Conservation (phyloP, 1,140 invertebrate species). For the Drosophila murphyi region DNA sequence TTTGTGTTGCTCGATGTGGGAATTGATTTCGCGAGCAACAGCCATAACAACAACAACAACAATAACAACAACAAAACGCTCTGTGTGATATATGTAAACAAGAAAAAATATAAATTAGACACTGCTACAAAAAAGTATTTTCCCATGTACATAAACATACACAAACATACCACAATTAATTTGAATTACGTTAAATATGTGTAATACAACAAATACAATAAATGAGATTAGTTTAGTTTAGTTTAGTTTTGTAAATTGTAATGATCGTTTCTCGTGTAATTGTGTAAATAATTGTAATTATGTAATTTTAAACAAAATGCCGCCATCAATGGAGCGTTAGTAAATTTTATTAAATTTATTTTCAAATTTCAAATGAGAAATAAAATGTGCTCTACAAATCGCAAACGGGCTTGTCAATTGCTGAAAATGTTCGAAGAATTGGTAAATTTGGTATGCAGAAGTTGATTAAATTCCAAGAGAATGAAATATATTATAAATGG, state of each 20-base stretch:
- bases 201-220: slow-evolving; percentile 34
- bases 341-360: slow-evolving; percentile 66
- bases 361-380: slow-evolving; percentile 51
- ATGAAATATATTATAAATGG: too few species aligned
- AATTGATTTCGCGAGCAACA: slow-evolving; percentile 53
- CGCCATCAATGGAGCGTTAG: slow-evolving; percentile 41
- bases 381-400: slow-evolving; percentile 42
- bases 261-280: slow-evolving; percentile 53
- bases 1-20: slow-evolving; percentile 39
- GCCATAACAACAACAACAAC: slow-evolving; percentile 24
- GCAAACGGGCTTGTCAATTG: not conserved
- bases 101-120: slow-evolving; percentile 67
- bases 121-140: slow-evolving; percentile 46
- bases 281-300: slow-evolving; percentile 75
- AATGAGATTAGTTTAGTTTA: slow-evolving; percentile 63
- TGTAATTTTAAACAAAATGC: slow-evolving; percentile 55
- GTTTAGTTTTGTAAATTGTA: slow-evolving; percentile 34
- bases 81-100: slow-evolving; percentile 77
- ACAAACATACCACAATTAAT: slow-evolving; percentile 52
- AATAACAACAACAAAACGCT: slow-evolving; percentile 45
- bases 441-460: not conserved
- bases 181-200: slow-evolving; percentile 58
- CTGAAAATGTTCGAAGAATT: not conserved
- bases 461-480: too few species aligned
- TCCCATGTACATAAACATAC: slow-evolving; percentile 61